A percentile compares a stretch with the other conserved stretches of the same genome.
phyloP scores from a whole-genome alignment of 2,113 vertebrate species.

The Stegastes partitus region DNA sequence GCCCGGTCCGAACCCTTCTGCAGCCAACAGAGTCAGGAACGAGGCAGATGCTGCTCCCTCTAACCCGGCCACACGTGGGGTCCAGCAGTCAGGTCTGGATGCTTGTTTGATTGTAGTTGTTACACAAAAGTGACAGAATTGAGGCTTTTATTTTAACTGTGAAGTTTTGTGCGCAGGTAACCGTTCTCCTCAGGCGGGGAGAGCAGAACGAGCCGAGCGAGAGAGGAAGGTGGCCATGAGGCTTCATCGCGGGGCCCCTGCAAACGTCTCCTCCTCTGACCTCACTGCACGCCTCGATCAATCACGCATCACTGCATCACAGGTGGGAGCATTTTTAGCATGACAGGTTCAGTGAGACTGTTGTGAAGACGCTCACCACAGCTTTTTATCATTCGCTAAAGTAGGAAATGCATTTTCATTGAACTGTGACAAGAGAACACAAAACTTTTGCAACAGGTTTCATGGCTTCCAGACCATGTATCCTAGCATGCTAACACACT shows the following conservation, averaged over 20 bases:
- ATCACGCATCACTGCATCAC: conserved; percentile 95
- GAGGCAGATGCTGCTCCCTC: conserved; percentile 91
- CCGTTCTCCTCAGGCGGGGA: conserved; percentile 92
- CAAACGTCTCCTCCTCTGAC: conserved; percentile 95
- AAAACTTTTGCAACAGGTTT: not conserved
- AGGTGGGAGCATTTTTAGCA: conserved; percentile 81
- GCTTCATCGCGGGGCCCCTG: conserved; percentile 95
- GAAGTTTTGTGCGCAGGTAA: conserved; percentile 85
- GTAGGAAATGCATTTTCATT: no score
- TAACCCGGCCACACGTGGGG: conserved; percentile 89
- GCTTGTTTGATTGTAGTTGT: not conserved
- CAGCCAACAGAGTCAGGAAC: conserved; percentile 92
- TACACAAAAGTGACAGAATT: not conserved
- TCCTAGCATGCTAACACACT: not conserved
- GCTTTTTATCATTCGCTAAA: no score
- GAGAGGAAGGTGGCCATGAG: conserved; percentile 98
- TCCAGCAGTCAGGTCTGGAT: conserved; percentile 87
- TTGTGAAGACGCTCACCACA: not conserved
- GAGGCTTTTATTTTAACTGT: not conserved
- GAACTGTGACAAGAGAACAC: not conserved
- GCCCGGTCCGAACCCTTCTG: conserved; percentile 87
- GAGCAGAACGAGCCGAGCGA: conserved; percentile 94
- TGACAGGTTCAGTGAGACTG: not conserved
- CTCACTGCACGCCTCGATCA: conserved; percentile 90
- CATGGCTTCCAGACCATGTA: not conserved